Conservation (phyloP, 2,113 vertebrate genomes). For the Theristicus caerulescens region DNA sequence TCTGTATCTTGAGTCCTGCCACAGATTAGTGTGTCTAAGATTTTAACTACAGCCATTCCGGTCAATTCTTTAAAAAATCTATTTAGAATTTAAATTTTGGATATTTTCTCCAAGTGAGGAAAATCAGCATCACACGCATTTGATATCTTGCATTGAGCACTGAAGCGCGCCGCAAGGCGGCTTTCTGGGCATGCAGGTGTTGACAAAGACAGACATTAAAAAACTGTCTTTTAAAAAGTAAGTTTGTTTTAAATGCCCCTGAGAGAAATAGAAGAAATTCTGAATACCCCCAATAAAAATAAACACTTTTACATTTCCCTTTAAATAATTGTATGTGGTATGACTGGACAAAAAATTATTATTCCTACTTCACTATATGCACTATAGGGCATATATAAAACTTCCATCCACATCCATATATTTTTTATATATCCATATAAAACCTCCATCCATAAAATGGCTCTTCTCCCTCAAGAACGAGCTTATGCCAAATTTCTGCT, state of each 20-base stretch:
- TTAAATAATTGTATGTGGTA: background rate
- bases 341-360: background rate
- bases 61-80: background rate
- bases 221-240: background rate
- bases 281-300: background rate
- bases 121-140: background rate
- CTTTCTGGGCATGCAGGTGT: background rate
- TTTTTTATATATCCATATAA: background rate
- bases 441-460: background rate
- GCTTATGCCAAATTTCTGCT: background rate
- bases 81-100: background rate
- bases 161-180: fast-evolving
- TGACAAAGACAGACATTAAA: background rate
- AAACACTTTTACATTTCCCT: background rate
- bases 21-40: background rate
- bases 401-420: background rate
- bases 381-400: background rate
- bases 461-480: background rate
- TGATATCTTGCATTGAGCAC: background rate
- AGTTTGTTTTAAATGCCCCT: background rate
- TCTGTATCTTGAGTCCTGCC: background rate
- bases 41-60: background rate
- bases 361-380: background rate
- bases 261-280: background rate
- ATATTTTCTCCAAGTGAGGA: background rate